These are phyloP conservation scores for Hystrix cristata DNA, from an alignment of 2,113 vertebrate genomes.

Conservation along the genomic window DNA sequence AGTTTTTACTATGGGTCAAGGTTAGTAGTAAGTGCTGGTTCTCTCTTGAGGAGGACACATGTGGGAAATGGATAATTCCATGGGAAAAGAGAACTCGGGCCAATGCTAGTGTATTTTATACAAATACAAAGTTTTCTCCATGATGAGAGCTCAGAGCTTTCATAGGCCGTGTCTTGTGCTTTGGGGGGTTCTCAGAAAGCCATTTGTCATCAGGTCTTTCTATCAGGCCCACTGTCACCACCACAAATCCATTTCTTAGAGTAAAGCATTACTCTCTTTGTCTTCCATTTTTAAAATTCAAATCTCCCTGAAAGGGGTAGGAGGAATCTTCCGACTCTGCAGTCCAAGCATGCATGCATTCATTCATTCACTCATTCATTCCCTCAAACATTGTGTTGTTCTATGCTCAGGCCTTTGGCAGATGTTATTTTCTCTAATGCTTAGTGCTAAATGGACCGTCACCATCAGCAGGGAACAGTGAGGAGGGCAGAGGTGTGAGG, in stretches of 20 bases:
- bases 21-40: background rate
- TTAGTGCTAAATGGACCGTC: background rate
- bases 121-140: background rate
- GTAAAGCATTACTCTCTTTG: background rate
- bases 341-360: background rate
- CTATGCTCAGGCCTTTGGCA: background rate
- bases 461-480: background rate
- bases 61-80: fast-evolving
- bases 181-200: background rate
- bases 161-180: fast-evolving
- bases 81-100: background rate
- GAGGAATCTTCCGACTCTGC: background rate
- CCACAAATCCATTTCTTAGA: background rate
- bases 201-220: background rate
- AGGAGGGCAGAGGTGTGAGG: background rate
- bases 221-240: background rate
- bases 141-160: background rate
- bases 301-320: background rate
- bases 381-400: background rate
- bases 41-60: background rate
- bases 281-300: background rate
- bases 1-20: background rate
- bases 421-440: background rate
- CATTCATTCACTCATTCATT: background rate
- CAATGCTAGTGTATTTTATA: background rate